These are phyloP conservation scores for Temnopleurus reevesii DNA, from an alignment of 53 echinoderm and acorn worm genomes.

Conservation along the genomic window DNA sequence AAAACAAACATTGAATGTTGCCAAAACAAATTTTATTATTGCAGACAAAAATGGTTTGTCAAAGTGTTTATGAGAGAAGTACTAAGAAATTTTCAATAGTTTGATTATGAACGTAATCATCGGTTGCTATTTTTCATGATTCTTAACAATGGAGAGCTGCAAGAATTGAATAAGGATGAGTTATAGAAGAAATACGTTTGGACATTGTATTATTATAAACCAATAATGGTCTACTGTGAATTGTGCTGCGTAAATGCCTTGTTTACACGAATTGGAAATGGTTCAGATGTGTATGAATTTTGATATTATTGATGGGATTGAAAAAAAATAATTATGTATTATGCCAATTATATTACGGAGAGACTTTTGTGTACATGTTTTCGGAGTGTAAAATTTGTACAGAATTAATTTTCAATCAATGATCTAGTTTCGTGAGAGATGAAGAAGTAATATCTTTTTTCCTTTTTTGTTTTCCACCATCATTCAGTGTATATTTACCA, in stretches of 20 bases:
- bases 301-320: not conserved
- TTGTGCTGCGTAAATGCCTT: slow-evolving; percentile 24
- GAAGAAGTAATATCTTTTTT: not conserved
- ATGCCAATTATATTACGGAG: not conserved
- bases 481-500: slow-evolving; percentile 29
- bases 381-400: slow-evolving; percentile 18
- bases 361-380: not conserved
- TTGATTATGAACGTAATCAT: not conserved
- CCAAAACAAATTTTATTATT: not conserved
- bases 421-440: not conserved
- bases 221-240: not conserved
- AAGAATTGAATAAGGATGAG: not conserved
- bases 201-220: not conserved
- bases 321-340: not conserved
- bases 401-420: slow-evolving; percentile 4
- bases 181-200: not conserved
- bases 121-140: not conserved
- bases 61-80: slow-evolving; percentile 27
- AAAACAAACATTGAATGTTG: not conserved
- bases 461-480: not conserved
- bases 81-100: slow-evolving; percentile 29
- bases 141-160: not conserved
- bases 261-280: not conserved
- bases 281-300: not conserved
- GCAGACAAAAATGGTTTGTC: not conserved